Percentiles rank a stretch among this genome's conserved stretches.
phyloP scores from a whole-genome alignment of 2,888 invertebrate genomes.

The Xestia c-nigrum region DNA sequence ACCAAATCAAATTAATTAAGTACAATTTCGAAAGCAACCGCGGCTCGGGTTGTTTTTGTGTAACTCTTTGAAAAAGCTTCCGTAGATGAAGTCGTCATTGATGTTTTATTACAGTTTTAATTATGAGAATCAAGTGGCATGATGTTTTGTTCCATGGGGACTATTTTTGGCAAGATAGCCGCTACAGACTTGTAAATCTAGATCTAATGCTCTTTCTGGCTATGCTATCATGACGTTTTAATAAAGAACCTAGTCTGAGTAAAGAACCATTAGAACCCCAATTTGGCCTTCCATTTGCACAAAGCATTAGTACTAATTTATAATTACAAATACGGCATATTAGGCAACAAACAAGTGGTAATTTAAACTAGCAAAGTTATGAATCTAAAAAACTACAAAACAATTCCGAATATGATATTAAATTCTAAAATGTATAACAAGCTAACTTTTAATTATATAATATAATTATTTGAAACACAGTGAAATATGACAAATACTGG shows the following conservation, averaged over 20 bases:
- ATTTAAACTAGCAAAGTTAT: neutral
- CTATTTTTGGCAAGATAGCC: neutral
- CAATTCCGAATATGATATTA: slow-evolving; percentile 13
- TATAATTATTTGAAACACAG: slow-evolving; percentile 35
- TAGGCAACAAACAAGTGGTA: neutral
- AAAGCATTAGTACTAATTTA: neutral
- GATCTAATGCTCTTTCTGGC: neutral
- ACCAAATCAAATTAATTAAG: neutral
- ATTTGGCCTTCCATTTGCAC: neutral
- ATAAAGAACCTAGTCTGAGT: neutral
- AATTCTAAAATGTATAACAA: slow-evolving; percentile 45
- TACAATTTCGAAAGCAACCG: neutral
- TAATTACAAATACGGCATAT: neutral
- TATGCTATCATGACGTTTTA: too few relatives aligned
- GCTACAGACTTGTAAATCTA: neutral
- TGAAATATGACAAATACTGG: slow-evolving; percentile 55
- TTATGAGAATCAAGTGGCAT: neutral
- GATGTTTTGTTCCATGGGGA: neutral
- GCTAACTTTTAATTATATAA: slow-evolving; percentile 46
- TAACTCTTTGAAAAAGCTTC: neutral
- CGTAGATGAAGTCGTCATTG: neutral
- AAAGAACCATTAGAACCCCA: neutral
- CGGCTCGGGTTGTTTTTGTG: neutral
- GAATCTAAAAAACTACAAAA: neutral
- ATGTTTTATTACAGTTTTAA: neutral